These are phyloP conservation scores for Chymomyza fuscimana DNA, from an alignment of 2,888 invertebrate species.

Conservation along the genomic window DNA sequence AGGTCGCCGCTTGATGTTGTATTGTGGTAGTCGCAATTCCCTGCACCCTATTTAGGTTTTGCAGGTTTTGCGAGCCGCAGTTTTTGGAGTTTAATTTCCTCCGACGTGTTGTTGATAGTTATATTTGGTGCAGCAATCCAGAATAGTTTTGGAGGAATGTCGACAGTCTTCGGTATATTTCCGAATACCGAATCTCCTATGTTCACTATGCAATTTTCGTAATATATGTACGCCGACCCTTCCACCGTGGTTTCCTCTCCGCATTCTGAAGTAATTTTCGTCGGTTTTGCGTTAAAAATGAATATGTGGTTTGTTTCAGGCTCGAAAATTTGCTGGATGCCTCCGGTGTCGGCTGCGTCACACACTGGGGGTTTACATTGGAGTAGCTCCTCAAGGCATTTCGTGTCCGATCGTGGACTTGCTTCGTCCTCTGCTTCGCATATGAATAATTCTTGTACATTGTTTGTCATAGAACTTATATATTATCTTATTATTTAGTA, in stretches of 20 bases:
- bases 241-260: background rate
- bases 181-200: no score
- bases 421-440: background rate
- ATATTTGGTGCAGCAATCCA: no score
- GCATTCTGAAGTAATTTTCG: background rate
- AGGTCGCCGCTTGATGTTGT: background rate
- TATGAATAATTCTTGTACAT: no score
- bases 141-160: no score
- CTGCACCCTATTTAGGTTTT: background rate
- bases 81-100: background rate
- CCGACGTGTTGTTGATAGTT: no score
- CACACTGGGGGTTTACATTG: constrained; percentile 19
- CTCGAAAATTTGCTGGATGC: constrained; percentile 12
- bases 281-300: constrained; percentile 10
- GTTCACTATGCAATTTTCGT: no score
- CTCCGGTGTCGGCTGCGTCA: constrained; percentile 24
- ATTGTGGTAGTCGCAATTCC: no score
- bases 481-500: no score
- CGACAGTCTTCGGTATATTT: no score
- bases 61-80: background rate
- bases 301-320: constrained; percentile 20
- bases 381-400: background rate
- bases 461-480: no score
- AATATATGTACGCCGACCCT: background rate
- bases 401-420: background rate